Percentiles rank a stretch among this genome's conserved stretches.
Evolutionary conservation across 2,797 vertebrate genomes (phyloP).

Genomic region (Remorina albescens): DNA sequence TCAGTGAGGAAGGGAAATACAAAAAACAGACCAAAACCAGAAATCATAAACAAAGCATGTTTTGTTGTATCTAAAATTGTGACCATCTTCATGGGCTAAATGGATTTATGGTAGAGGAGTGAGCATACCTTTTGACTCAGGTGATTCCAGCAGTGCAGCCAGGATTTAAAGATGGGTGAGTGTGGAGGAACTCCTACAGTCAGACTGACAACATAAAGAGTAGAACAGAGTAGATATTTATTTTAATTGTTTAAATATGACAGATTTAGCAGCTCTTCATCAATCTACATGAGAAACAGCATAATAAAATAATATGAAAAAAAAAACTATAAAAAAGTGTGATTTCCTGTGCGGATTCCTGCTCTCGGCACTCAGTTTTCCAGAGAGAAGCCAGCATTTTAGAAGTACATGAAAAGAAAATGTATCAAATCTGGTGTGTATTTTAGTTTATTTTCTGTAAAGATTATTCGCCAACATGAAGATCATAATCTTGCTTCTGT

Average conservation of each 20-base stretch:
- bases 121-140: slow-evolving; percentile 85
- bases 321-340: too few relatives aligned
- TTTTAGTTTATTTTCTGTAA: background rate
- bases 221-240: too few relatives aligned
- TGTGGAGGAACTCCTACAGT: slow-evolving; percentile 88
- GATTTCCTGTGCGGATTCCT: too few relatives aligned
- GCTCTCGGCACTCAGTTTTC: too few relatives aligned
- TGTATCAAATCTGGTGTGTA: too few relatives aligned
- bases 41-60: too few relatives aligned
- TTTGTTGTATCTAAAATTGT: background rate
- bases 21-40: too few relatives aligned
- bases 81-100: too few relatives aligned
- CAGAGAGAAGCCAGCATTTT: background rate
- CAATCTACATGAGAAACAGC: too few relatives aligned
- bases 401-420: background rate
- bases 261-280: too few relatives aligned
- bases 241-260: too few relatives aligned
- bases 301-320: too few relatives aligned
- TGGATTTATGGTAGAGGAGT: background rate
- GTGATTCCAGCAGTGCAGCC: slow-evolving; percentile 91
- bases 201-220: slow-evolving; percentile 81
- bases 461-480: background rate
- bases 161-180: slow-evolving; percentile 86
- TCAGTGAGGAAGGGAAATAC: background rate
- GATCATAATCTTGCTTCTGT: background rate